Base-by-base conservation (phyloP, 2,888 invertebrate species). In the Macrosiphum euphorbiae region DNA sequence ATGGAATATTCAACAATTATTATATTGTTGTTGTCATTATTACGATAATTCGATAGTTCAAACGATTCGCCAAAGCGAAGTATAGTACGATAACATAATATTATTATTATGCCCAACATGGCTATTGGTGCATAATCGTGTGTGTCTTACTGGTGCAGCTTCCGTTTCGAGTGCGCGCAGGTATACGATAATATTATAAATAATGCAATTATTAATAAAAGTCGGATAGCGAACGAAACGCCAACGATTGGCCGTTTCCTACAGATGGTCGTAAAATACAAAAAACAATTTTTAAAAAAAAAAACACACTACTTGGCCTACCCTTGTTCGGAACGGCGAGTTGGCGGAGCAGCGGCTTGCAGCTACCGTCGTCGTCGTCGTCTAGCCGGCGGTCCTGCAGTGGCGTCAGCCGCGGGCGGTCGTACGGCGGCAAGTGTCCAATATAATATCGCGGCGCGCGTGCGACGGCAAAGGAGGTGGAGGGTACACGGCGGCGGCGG, bases 321-420 rank as follows among this genome's bases (percentile, higher is more conserved):
- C 85, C 85, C 44, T 44, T 44, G 1, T 85, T 44, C 44, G 78
- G 78, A 78, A 78, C 78, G 78, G 78, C 78, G 78, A 78, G 78
- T 78, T 78, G 78, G 78, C 78, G 78, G 78, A 78, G 78, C 78
- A 41, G 35, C 78, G 35, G 78, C 67, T 67, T 67, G 67, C 78
- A 35, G 78, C 78, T 78, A 78, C 78, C 78, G 78, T 78, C 35
- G 78, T 78, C 78, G 78, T 78, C 20, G 78, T 78, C 78, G 78
- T 78, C 35, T 35, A 44, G 86, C 58, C 55, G 41, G 41, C 88
- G 58, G 35, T 55, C 55, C 41, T 13, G 26, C 35, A 55, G 35
- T 44, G 88, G 35, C 55, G 88, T 28, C 44, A 61, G 35, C 44
- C 78, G 89, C 41, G 35, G 89, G 20, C 58, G 89, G 20, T 61